Evolutionary conservation across 2,888 invertebrate genomes (phyloP).

Genomic region (Eupithecia tripunctaria): DNA sequence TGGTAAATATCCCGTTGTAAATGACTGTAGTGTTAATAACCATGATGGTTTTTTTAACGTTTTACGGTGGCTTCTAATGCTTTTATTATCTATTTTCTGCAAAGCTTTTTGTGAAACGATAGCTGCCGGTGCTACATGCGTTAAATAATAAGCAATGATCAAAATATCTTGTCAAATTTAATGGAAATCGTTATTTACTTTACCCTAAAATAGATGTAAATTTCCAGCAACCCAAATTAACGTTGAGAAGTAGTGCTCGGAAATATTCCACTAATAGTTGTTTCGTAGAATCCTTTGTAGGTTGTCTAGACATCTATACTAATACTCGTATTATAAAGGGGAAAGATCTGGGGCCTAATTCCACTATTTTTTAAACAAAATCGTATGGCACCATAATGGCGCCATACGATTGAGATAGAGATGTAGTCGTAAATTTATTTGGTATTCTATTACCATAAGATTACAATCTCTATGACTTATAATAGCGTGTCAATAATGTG

Average conservation of each 20-base stretch:
- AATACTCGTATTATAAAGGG: not conserved
- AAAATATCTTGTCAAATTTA: not conserved
- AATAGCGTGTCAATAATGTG: too few species aligned
- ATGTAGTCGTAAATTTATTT: too few species aligned
- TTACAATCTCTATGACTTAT: too few species aligned
- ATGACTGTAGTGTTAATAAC: too few species aligned
- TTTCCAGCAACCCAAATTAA: not conserved
- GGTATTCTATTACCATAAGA: too few species aligned
- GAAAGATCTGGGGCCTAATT: too few species aligned
- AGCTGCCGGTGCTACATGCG: not conserved
- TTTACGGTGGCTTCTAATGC: not conserved
- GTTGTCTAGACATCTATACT: not conserved
- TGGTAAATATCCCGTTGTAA: too few species aligned
- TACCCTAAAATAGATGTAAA: not conserved
- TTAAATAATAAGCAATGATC: not conserved
- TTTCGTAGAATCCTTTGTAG: not conserved
- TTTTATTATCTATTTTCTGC: not conserved
- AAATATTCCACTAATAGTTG: not conserved
- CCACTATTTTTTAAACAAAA: too few species aligned
- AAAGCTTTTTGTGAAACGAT: not conserved
- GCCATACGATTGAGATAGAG: too few species aligned
- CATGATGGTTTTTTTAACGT: too few species aligned
- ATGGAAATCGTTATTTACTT: not conserved
- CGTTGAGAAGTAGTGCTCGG: not conserved
- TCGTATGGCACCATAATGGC: too few species aligned